Base-by-base conservation (phyloP, 2,797 vertebrate species). In the Masticophis lateralis region DNA sequence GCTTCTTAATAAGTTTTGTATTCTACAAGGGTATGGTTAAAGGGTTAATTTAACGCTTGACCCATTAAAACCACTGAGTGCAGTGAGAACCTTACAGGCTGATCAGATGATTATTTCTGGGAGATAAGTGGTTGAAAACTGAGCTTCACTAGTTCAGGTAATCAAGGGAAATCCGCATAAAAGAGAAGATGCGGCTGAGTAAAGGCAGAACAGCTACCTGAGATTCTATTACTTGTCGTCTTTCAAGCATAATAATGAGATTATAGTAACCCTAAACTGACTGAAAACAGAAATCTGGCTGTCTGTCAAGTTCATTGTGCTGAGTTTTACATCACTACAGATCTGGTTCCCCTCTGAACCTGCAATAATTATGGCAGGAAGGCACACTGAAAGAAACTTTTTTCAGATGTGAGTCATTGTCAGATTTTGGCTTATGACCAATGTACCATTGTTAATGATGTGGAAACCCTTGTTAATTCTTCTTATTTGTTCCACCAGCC, bases 301-400 rank as follows among this genome's bases (percentile, higher is more conserved):
- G 98, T 98, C 98, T 98, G 98, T 99, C 99, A 99, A 99, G 98
- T 98, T 98, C 98, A 98, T 98, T 98, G 98, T 99, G 98, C 98
- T 95, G 94, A 96, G 97, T 98, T 98, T 98, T 98, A 98, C 98
- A 98, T 98, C 98, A 98, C 96, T 97, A 96, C 97, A 98, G 98
- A 98, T 98, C 98, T 96, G 97, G 98, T 98, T 97, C 96, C 98
- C 98, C 97, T 97, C 97, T 97, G 98, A 98, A 97, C 96, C 98
- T 98, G 98, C 98, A 97, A 98, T 98, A 97, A 98, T 95, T 97
- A 97, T 97, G 97, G 97, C 88, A 97, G 97, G 97, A 97, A 98
- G 97, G 97, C 93, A 97, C 96, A 97, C 97, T 98, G 97, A 97
- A 97, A 98, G 98, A 98, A 97, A 94, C 92, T 95, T 96, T 95